Evolutionary conservation across 2,113 vertebrate species (phyloP).

Genomic region (Bungarus multicinctus): DNA sequence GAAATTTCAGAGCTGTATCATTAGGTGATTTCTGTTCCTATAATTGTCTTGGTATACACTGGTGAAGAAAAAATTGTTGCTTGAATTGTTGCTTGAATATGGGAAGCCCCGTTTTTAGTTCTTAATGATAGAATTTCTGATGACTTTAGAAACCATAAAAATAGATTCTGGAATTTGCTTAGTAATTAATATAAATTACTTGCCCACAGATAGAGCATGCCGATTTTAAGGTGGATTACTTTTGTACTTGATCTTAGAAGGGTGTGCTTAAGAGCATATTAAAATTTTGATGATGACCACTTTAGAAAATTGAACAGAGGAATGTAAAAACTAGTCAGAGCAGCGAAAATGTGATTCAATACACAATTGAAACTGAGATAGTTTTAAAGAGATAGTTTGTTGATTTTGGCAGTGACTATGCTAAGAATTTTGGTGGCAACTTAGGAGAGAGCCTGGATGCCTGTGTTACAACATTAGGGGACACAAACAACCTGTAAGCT

Average conservation of each 20-base stretch:
- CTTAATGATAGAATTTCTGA: neutral
- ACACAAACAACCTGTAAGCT: neutral
- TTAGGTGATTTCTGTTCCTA: neutral
- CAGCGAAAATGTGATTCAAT: neutral
- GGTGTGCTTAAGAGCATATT: neutral
- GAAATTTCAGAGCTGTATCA: neutral
- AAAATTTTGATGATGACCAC: neutral
- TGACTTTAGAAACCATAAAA: neutral
- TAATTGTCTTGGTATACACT: neutral
- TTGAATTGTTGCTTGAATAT: neutral
- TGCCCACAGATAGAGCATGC: neutral
- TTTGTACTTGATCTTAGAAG: neutral
- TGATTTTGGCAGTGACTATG: neutral
- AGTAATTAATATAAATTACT: neutral
- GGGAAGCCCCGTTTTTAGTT: neutral
- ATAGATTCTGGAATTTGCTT: neutral
- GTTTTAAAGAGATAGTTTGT: neutral
- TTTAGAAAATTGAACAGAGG: neutral
- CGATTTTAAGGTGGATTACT: neutral
- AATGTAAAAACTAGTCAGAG: neutral
- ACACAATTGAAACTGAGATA: neutral
- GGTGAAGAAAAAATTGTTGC: neutral
- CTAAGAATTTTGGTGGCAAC: neutral
- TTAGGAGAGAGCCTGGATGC: neutral
- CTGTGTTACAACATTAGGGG: neutral